Evolutionary conservation across 2,797 vertebrate species (phyloP), one percentile per base, ranked within the genome.

Genomic region (Microcaecilia unicolor): DNA sequence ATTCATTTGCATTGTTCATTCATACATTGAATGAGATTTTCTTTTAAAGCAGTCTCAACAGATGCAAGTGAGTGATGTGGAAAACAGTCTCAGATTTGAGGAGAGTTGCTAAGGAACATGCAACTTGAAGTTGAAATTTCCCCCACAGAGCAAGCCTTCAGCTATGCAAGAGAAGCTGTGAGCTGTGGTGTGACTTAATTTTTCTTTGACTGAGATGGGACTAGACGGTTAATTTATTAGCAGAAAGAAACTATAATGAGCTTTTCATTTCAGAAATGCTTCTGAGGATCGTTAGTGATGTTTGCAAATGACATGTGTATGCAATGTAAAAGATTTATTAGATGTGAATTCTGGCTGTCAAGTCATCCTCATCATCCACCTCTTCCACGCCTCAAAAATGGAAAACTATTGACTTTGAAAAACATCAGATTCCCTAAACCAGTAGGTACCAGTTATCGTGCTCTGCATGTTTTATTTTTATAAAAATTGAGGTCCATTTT

Each of bases 51-150:
- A 48, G 71, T 70, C 52, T 63, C 34, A 52, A 55, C 51, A 65
- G 52, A 76, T 74, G 46, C 14, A 18, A 71, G 41, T 59, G 60
- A 63, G 41, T 67, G 70, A 75, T 55, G 57, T 64, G 59, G 71
- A 67, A 72, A 78, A 70, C 71, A 72, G 51, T 72, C 55, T 74
- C 58, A 61, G 57, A 82, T 68, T 83, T 76, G 58, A 82, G 74
- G 71, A 58, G 57, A 76, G 89, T 91, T 93, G 90, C 91, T 91
- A 91, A 82, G 90, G 87, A 79, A 90, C 86, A 44, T 55, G 63
- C 37, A 49, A 36, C 59, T 59, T 56, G 48, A 68, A 77, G 70
- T 77, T 78, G 39, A 81, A 79, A 77, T 78, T 45, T 64, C 60
- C n/a, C n/a, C 46, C 41, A 55, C 66, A 58, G 60, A 74, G 55